phyloP scores from a whole-genome alignment of 1,140 invertebrate species.

The Carposina sasakii region DNA sequence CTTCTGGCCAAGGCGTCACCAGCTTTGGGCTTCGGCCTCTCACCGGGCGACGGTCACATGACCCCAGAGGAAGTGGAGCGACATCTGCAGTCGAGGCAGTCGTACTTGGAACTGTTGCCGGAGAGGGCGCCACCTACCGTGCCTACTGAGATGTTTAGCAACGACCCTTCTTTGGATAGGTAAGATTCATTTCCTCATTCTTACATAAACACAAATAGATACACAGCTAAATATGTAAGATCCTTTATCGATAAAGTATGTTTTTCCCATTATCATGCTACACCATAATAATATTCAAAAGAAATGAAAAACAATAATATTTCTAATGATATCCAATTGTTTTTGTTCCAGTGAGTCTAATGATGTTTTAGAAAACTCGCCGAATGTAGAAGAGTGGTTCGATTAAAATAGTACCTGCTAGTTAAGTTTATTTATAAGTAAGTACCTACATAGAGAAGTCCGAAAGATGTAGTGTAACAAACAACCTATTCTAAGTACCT shows the following conservation, averaged over 20 bases:
- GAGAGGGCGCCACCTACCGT: slow-evolving; percentile 91
- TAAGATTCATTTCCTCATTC: slow-evolving; percentile 42
- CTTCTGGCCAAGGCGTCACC: slow-evolving; percentile 51
- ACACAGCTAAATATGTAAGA: too few relatives aligned
- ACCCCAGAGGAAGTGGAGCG: slow-evolving; percentile 93
- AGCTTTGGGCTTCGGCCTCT: slow-evolving; percentile 59
- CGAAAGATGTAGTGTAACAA: too few relatives aligned
- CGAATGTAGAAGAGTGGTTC: slow-evolving; percentile 72
- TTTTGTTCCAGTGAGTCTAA: slow-evolving; percentile 82
- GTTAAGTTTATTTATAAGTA: too few relatives aligned
- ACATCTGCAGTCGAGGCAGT: slow-evolving; percentile 89
- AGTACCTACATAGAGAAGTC: too few relatives aligned
- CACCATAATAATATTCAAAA: too few relatives aligned
- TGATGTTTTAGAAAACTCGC: slow-evolving; percentile 85
- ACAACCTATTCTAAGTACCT: too few relatives aligned
- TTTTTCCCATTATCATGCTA: too few relatives aligned
- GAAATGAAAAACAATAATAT: too few relatives aligned
- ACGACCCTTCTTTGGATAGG: slow-evolving; percentile 89
- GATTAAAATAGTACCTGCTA: slow-evolving; percentile 37
- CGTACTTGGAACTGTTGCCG: slow-evolving; percentile 85
- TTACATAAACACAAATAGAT: too few relatives aligned
- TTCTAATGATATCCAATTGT: slow-evolving; percentile 20
- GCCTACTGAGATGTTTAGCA: slow-evolving; percentile 94
- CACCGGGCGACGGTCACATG: slow-evolving; percentile 86
- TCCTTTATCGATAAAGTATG: too few relatives aligned